These are phyloP conservation scores for Laticauda laticaudata DNA, from an alignment of 2,113 vertebrate genomes.

Conservation along the genomic window DNA sequence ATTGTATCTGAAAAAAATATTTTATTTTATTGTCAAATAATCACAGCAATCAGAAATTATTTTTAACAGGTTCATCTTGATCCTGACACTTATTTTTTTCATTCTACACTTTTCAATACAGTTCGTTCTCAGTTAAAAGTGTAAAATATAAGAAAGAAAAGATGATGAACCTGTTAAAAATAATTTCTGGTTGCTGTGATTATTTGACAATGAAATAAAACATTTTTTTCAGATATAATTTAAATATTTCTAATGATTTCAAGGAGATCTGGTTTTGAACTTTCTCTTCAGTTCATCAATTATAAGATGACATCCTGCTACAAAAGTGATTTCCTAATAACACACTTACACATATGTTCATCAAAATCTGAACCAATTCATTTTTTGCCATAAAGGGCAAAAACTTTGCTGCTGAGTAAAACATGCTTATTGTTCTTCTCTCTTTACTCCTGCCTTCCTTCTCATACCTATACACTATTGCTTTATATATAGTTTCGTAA, in stretches of 20 bases:
- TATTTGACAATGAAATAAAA: not conserved
- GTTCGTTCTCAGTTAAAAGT: not conserved
- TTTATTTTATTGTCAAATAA: not conserved
- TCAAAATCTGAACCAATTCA: not conserved
- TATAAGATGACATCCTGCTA: not conserved
- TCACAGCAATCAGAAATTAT: not conserved
- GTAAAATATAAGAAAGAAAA: not conserved
- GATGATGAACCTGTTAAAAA: not conserved
- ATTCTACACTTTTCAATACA: not conserved
- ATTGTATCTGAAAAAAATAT: not conserved
- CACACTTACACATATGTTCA: not conserved
- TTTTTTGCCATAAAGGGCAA: not conserved
- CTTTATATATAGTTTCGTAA: not conserved
- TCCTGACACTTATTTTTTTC: not conserved
- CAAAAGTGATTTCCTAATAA: not conserved
- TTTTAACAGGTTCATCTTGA: not conserved
- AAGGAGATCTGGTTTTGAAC: not conserved
- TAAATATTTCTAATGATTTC: too few species aligned
- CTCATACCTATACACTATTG: not conserved
- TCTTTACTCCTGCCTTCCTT: not conserved
- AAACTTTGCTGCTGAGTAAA: not conserved
- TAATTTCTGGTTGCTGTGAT: not conserved
- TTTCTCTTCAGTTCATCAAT: conserved; percentile 3
- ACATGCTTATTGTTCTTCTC: not conserved
- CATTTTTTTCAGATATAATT: not conserved